Evolutionary conservation across 92 coral and sea anemone genomes (phyloP), one percentile per base, ranked within the genome.

Genomic region (Montipora capitata): DNA sequence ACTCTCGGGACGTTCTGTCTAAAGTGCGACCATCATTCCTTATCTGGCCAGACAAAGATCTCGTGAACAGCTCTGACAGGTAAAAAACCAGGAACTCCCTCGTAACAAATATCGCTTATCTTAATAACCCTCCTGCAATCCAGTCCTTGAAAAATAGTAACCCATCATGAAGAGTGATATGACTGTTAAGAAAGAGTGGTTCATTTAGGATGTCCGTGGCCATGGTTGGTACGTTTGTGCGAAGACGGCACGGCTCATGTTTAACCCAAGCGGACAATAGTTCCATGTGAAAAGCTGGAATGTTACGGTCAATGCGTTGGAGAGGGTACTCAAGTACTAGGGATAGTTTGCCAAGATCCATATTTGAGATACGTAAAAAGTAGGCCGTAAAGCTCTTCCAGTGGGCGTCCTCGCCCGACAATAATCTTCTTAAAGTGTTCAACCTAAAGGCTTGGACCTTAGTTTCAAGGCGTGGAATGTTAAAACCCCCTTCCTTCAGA

Each of bases 401-500:
- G 41, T n/a, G 61, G 0, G 84, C 84, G 2, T 44, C 72, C 45
- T 12, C 74, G 0, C 40, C 72, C 2, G 71, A 0, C 2, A 79
- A 44, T 8, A 79, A 59, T 6, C 84, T 67, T 0, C 27, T n/a
- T 4, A 79, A n/a, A 1, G 74, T 79, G 48, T 79, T 79, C 1
- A 79, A n/a, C 3, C 84, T 42, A 5, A 79, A 15, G 0, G 81
- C 67, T 0, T 76, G 4, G 12, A 76, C 38, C 16, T 59, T 76
- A 4, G 13, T 12, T 6, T 57, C 20, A 5, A 76, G 16, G 3
- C 49, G 27, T 0, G 64, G 49, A 15, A 76, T 15, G 51, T 76
- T 79, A 35, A 79, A 79, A 45, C 84, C 84, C 7, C 84, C 84
- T 39, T 79, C 75, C 3, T 40, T 13, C 52, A 48, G 10, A 48